Evolutionary conservation across 2,113 vertebrate genomes (phyloP), one percentile per base, ranked within the genome.

Genomic region (Amblyornis subalaris): DNA sequence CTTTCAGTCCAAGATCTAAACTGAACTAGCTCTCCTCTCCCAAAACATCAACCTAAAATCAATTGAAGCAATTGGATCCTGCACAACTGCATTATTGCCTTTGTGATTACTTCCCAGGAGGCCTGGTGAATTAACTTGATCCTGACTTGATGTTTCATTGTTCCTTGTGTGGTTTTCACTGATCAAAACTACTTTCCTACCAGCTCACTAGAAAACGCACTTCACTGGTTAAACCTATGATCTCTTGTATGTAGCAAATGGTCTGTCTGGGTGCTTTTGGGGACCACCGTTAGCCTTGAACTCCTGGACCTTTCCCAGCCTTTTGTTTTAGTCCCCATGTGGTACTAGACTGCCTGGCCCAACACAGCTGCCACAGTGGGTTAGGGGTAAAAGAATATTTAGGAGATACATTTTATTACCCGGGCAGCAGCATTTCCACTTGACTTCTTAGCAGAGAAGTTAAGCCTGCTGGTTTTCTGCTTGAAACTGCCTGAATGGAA

Each of bases 371-470:
- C 54, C 3, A 5, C 36, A 38, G 51, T 48, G 53, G 29, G 20
- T 38, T 38, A 26, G 14, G 33, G 33, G 48, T 81, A 73, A 87
- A 80, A 84, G 72, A 94, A 92, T 93, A 88, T 87, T 96, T 90
- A 87, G 83, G 74, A 93, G 69, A 74, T 51, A 24, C 55, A 36
- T 92, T 94, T 92, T 91, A 96, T 93, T 94, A 82, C 90, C 90
- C 75, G 61, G 85, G 93, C 90, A 96, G 94, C 88, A 89, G 88
- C 90, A 85, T 73, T 94, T 89, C 53, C 86, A 72, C 69, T 89
- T 96, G 94, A 92, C 72, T 88, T 88, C 73, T 72, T 95, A 81
- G 61, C 65, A 82, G 93, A 58, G 36, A 38, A 62, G 65, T 76
- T 66, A 54, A 74, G 65, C 86, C 45, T 94, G 18, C 54, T 91